Evolutionary conservation across 2,797 vertebrate genomes (phyloP), one percentile per base, ranked within the genome.

Genomic region (Carduelis carduelis): DNA sequence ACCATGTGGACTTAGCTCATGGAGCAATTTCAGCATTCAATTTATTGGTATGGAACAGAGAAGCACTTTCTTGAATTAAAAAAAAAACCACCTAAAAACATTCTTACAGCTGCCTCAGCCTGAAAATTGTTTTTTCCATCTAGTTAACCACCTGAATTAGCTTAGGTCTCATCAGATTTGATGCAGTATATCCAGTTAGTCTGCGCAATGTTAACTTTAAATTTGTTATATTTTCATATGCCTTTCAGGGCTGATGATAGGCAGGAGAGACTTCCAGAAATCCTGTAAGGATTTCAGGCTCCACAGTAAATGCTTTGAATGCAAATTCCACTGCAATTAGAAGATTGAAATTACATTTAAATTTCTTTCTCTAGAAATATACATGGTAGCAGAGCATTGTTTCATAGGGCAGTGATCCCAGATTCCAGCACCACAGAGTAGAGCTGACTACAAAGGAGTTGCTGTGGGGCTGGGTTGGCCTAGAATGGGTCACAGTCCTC

Each of bases 291-390:
- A 95, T 98, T 96, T 98, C 98, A 79, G 97, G 98, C 97, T 98
- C 98, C 95, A 98, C 97, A 93, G 98, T 98, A 81, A 98, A 98
- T 97, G 98, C 98, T 97, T 95, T 97, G 92, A 98, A 98, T 26
- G 97, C 96, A n/a, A 98, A 98, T 98, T 98, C 98, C 32, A 98
- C 98, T 94, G 97, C 98, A 98, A 97, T 98, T 98, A 98, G 97
- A 50, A 71, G 59, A 75, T 78, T 43, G 61, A 81, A 89, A 96
- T 97, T 97, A 94, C 71, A 92, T 64, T 96, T 74, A 19, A 15
- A 86, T 98, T 96, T 95, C 95, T 96, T 97, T 96, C 91, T 64
- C 3, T 55, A 60, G 90, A 90, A 77, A 84, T 52, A 50, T 4
- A 43, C 5, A 1, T 60, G 27, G 41, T 70, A 66, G 53, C 52